phyloP scores from a whole-genome alignment of 2,113 vertebrate genomes.

The Corythoichthys haematopterus region DNA sequence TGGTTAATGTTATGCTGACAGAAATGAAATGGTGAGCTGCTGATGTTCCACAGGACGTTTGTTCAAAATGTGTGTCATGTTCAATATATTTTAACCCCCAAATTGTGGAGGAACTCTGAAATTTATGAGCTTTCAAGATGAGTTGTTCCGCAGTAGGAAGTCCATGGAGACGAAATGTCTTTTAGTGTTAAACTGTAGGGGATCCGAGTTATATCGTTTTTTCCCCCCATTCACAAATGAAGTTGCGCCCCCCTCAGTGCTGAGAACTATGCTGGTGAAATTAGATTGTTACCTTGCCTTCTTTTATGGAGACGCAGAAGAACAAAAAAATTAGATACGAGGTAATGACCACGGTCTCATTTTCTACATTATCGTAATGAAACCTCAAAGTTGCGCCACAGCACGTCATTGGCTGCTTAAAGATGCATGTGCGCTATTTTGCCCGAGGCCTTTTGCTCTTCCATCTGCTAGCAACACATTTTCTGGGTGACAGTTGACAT shows the following conservation, averaged over 20 bases:
- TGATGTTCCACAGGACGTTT: not conserved
- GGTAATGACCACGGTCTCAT: not conserved
- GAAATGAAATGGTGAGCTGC: not conserved
- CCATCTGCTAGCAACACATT: not conserved
- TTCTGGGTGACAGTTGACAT: not conserved
- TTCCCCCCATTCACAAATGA: not conserved
- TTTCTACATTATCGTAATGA: constrained; percentile 1
- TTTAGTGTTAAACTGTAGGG: not conserved
- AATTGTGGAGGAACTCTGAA: not conserved
- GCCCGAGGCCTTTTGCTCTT: not conserved
- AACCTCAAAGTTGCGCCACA: constrained; percentile 6
- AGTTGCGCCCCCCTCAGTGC: not conserved
- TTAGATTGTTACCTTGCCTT: not conserved
- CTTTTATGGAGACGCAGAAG: not conserved
- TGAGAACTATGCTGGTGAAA: not conserved
- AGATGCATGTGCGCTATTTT: not conserved
- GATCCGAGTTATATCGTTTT: not conserved
- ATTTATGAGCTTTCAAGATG: not conserved
- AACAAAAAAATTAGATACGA: not conserved
- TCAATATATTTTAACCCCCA: not conserved
- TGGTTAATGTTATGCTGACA: not conserved
- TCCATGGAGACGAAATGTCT: not conserved
- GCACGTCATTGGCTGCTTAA: not conserved
- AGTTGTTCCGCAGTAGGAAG: not conserved
- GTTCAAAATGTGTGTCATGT: not conserved